A percentile compares a stretch with the other conserved stretches of the same genome.
phyloP scores from a whole-genome alignment of 2,113 vertebrate species.

The Corythaixoides concolor region DNA sequence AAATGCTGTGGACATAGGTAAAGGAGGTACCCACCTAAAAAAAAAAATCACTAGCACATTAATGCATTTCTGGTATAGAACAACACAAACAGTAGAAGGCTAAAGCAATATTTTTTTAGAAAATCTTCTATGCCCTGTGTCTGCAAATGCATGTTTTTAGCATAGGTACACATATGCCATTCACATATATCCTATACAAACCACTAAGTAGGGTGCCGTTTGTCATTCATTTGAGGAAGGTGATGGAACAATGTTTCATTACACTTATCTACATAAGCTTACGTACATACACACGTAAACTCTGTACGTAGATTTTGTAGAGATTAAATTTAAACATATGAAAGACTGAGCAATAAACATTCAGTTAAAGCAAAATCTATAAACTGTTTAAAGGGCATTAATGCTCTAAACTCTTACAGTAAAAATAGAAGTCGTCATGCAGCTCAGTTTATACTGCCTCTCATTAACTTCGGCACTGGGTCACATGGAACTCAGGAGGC shows the following conservation, averaged over 20 bases:
- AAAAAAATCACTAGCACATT: background rate
- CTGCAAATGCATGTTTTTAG: background rate
- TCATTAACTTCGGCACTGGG: background rate
- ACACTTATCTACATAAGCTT: background rate
- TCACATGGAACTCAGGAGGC: background rate
- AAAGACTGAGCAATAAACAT: slow-evolving; percentile 17
- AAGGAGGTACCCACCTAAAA: background rate
- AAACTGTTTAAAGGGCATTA: slow-evolving; percentile 28
- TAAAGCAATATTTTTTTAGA: background rate
- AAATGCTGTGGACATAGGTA: slow-evolving; percentile 1
- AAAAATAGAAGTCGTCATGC: slow-evolving; percentile 30
- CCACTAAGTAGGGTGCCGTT: background rate
- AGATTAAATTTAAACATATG: background rate
- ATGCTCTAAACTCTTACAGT: background rate
- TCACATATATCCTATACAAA: background rate
- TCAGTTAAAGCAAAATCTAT: background rate
- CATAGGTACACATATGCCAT: background rate
- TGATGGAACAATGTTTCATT: background rate
- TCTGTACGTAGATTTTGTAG: background rate
- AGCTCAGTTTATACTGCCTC: background rate
- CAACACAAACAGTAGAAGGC: background rate
- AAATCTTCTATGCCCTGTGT: background rate
- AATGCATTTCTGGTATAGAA: background rate
- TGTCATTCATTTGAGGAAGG: background rate
- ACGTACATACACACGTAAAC: background rate